Base-by-base conservation (phyloP, 2,888 invertebrate species). In the Eurois occulta region DNA sequence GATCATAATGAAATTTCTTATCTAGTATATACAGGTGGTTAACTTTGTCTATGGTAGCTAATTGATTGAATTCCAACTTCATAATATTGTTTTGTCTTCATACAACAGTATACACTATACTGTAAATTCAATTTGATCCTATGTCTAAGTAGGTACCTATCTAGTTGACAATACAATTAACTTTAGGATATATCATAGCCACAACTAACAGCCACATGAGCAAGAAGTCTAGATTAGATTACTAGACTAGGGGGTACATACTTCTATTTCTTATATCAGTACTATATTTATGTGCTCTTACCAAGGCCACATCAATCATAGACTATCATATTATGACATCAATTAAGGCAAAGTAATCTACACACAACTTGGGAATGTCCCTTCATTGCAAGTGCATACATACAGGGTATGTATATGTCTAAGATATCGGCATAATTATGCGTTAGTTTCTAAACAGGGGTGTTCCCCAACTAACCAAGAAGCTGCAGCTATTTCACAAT, bases 251-350 rank as follows among this genome's bases (percentile, higher is more conserved):
- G 11, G 13, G 11, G 18, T 70, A 68, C 38, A 35, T 62, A 41
- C 13, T 58, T 43, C 21, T 18, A 66, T 16, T 18, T 46, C 18
- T 58, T n/a, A 67, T 64, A 48, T 28, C 52, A 52, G 32, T 28
- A 55, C 52, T 24, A 16, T 43, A 48, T 66, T 38, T 62, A 32
- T 58, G n/a, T 72, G 35, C 38, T 52, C 3, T 18, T 38, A 28
- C 32, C 84, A 81, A 83, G 85, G 84, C 65, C 69, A 77, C 21
- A 65, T 41, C 38, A 65, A 77, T 74, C n/a, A n/a, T n/a, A n/a
- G n/a, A n/a, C n/a, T n/a, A n/a, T n/a, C n/a, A n/a, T n/a, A n/a
- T n/a, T n/a, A n/a, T n/a, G n/a, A 77, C 21, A 65, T 41, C 38
- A 65, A 77, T 74, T 28, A 46, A 24, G 71, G 16, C 16, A 28